A percentile compares a stretch with the other conserved stretches of the same genome.
Evolutionary conservation across 2,888 invertebrate species (phyloP).

Genomic region (Lasioglossum figueresi): DNA sequence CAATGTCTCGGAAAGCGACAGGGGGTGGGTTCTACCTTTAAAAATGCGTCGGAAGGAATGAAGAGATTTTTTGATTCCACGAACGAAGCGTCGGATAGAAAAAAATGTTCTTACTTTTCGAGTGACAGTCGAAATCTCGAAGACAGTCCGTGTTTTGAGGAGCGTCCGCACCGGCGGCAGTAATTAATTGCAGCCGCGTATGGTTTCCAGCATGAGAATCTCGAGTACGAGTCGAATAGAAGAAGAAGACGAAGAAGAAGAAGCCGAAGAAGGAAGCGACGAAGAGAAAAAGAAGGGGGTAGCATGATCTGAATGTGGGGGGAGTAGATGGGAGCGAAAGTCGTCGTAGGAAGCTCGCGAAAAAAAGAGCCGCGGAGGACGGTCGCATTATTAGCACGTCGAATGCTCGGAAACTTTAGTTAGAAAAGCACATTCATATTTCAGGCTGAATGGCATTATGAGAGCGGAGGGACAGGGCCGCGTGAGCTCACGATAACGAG

Average conservation of each 20-base stretch:
- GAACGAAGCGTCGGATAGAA: too few species aligned
- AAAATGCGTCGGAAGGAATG: too few species aligned
- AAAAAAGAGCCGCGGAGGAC: slow-evolving; percentile 26
- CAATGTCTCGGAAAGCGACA: too few species aligned
- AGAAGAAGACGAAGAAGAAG: slow-evolving; percentile 4
- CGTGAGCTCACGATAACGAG: slow-evolving; percentile 73
- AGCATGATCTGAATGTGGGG: not conserved
- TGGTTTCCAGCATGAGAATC: not conserved
- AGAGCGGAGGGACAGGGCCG: slow-evolving; percentile 62
- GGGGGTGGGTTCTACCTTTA: too few species aligned
- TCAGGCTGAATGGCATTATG: slow-evolving; percentile 68
- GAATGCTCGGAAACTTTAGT: slow-evolving; percentile 74
- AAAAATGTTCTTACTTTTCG: too few species aligned
- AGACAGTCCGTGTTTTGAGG: too few species aligned
- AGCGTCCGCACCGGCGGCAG: too few species aligned
- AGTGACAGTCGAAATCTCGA: too few species aligned
- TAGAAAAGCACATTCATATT: slow-evolving; percentile 68
- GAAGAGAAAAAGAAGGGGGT: not conserved
- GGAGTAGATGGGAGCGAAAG: slow-evolving; percentile 21
- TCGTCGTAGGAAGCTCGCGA: slow-evolving; percentile 7
- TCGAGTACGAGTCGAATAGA: not conserved
- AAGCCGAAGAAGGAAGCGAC: not conserved
- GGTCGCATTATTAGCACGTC: slow-evolving; percentile 76
- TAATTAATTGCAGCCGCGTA: not conserved
- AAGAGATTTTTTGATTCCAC: too few species aligned